Evolutionary conservation across 2,797 vertebrate genomes (phyloP).

Genomic region (Acomys russatus): DNA sequence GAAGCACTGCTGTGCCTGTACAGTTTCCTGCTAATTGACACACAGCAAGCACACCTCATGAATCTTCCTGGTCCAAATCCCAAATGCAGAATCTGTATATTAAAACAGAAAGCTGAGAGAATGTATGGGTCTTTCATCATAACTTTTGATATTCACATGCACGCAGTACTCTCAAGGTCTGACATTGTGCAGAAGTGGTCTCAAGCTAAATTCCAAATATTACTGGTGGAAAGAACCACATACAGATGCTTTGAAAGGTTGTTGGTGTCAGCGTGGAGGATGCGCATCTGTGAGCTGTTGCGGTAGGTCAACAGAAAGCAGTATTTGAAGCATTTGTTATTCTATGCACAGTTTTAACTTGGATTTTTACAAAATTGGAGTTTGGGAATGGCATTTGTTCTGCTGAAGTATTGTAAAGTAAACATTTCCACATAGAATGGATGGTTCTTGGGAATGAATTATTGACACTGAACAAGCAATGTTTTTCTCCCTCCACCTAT

Average conservation of each 20-base stretch:
- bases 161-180: background rate
- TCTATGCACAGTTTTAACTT: background rate
- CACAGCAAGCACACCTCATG: background rate
- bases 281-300: background rate
- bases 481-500: background rate
- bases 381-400: background rate
- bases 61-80: background rate
- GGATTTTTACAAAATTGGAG: background rate
- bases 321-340: background rate
- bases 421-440: background rate
- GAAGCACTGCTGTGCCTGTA: background rate
- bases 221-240: background rate
- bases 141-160: background rate
- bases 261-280: background rate
- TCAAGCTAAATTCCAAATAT: background rate
- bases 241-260: background rate
- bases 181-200: background rate
- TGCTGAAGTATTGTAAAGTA: background rate
- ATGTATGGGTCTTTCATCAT: background rate
- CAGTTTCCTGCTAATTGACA: background rate
- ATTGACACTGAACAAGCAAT: background rate
- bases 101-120: background rate
- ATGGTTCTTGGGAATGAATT: background rate
- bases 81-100: background rate
- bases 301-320: background rate